phyloP scores from a whole-genome alignment of 1,140 invertebrate genomes.

The Spodoptera litura region DNA sequence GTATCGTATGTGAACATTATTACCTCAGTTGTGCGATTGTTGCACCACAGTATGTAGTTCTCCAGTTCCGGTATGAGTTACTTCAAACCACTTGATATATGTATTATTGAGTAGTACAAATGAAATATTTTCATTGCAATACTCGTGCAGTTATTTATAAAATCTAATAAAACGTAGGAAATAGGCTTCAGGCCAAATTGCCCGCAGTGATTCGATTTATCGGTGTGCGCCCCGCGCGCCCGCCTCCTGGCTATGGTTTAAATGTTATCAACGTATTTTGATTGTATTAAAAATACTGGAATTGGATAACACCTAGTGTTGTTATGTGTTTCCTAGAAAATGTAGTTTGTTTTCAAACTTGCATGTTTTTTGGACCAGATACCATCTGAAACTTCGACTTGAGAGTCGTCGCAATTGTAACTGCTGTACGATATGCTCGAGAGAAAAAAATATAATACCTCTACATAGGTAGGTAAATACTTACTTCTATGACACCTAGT shows the following conservation, averaged over 20 bases:
- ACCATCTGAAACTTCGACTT: too few relatives aligned
- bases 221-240: not conserved
- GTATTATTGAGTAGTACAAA: slow-evolving; percentile 6
- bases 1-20: not conserved
- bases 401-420: too few relatives aligned
- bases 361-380: too few relatives aligned
- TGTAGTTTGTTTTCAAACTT: not conserved
- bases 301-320: not conserved
- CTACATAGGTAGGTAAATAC: too few relatives aligned
- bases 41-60: not conserved
- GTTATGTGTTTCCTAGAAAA: not conserved
- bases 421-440: too few relatives aligned
- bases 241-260: not conserved
- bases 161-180: slow-evolving; percentile 33
- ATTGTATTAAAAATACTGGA: slow-evolving; percentile 1
- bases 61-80: not conserved
- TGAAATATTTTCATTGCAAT: slow-evolving; percentile 30
- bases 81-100: not conserved
- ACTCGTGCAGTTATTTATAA: slow-evolving; percentile 37
- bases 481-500: too few relatives aligned
- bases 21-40: not conserved
- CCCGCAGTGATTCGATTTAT: slow-evolving; percentile 38
- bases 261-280: slow-evolving; percentile 5
- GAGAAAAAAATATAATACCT: too few relatives aligned
- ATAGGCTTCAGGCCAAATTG: slow-evolving; percentile 39